Conservation (phyloP, 2,797 vertebrate genomes). For the Oryzias sinensis region DNA sequence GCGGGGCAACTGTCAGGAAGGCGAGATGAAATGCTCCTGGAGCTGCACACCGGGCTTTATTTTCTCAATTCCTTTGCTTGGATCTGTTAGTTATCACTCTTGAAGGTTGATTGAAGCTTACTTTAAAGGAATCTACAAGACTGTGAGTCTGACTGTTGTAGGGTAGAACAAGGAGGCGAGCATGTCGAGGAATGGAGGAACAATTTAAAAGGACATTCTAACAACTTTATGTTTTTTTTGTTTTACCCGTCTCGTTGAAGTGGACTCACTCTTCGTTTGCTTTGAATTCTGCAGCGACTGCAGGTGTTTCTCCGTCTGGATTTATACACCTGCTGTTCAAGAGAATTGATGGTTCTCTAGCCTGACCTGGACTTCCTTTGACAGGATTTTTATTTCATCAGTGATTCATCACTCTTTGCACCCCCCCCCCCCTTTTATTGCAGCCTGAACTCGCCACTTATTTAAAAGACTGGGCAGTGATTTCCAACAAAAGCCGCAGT, state of each 20-base stretch:
- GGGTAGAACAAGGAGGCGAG: constrained; percentile 34
- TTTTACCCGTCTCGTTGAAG: constrained; percentile 7
- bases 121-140: constrained; percentile 62
- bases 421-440: background rate
- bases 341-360: constrained; percentile 29
- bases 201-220: constrained; percentile 25
- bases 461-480: constrained; percentile 29
- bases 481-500: constrained; percentile 24
- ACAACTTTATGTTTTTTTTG: constrained; percentile 7
- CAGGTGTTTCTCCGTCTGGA: constrained; percentile 15
- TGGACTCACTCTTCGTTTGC: constrained; percentile 17
- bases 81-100: constrained; percentile 53
- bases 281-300: constrained; percentile 28
- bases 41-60: constrained; percentile 40
- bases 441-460: constrained; percentile 25
- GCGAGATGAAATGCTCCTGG: constrained; percentile 56
- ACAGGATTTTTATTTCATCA: constrained; percentile 52
- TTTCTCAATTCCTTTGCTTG: constrained; percentile 53
- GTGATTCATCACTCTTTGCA: constrained; percentile 28
- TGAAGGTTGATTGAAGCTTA: constrained; percentile 47
- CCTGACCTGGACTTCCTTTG: constrained; percentile 39
- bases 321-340: constrained; percentile 9
- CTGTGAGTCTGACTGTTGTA: constrained; percentile 42
- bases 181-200: constrained; percentile 35
- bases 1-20: constrained; percentile 40